These are phyloP conservation scores for Diprion similis DNA, from an alignment of 1,140 invertebrate species.

Conservation along the genomic window DNA sequence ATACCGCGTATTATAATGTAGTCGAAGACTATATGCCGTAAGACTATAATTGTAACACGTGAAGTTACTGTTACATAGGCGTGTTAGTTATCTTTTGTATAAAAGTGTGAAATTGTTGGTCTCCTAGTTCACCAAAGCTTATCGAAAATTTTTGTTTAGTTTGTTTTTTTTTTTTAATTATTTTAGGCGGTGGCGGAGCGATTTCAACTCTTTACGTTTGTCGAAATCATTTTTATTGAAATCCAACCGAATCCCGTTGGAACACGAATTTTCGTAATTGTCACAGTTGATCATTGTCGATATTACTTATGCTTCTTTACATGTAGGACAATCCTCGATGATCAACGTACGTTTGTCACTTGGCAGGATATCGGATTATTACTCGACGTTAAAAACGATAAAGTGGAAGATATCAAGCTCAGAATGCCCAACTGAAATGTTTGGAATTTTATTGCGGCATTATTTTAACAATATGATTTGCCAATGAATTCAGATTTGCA, in stretches of 20 bases:
- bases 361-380: neutral
- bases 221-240: neutral
- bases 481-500: no score
- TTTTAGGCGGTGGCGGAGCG: neutral
- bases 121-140: conserved; percentile 1
- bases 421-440: neutral
- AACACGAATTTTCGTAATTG: neutral
- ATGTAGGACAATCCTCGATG: no score
- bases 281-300: neutral
- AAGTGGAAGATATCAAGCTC: neutral
- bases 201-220: neutral
- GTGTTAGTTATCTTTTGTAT: conserved; percentile 34
- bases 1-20: conserved; percentile 19
- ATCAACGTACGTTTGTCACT: no score
- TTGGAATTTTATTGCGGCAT: no score
- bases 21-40: neutral
- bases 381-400: neutral
- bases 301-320: neutral
- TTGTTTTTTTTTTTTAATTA: neutral
- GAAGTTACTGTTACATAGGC: conserved; percentile 19
- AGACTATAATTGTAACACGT: neutral
- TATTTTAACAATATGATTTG: no score
- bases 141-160: neutral
- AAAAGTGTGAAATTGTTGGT: conserved; percentile 46
- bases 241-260: neutral